Base-by-base conservation (phyloP, 64 coral and sea anemone genomes). In the Montipora capricornis region DNA sequence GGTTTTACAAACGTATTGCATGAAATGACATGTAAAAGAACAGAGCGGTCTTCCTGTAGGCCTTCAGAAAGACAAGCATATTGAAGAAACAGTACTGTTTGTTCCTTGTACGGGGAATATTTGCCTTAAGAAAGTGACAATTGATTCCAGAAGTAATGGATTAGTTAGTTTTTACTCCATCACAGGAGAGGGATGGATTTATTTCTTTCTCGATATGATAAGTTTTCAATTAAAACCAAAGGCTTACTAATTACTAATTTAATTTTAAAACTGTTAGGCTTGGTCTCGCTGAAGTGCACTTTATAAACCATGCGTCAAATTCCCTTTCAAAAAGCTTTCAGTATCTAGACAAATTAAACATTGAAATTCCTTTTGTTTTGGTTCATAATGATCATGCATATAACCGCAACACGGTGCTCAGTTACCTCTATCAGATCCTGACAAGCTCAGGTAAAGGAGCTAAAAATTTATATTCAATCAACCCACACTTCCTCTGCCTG, bases 181-280 rank as follows among this genome's bases (percentile, higher is more conserved):
- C 66, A 86, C 66, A 12, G 24, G 8, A 86, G 46, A 86, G n/a
- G 17, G 82, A 86, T 11, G 62, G 66, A 50, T 86, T 71, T 66
- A 16, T 51, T 47, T n/a, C 82, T 46, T 19, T 69, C 10, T 64
- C 82, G 62, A 86, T 26, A 24, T 86, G 62, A 86, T 71, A 86
- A 50, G 68, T 86, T 86, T 86, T 86, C 82, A 86, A 86, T 86
- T 86, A 86, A 17, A 86, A 24, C 45, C 66, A 86, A 86, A 86
- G 17, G 64, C 22, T 44, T 10, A 50, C 62, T 86, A 86, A 86
- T 86, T 86, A 86, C 15, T n/a, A 46, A 20, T 86, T 86, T 86
- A 86, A 86, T 73, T 71, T 68, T 86, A 73, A 86, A 66, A 86
- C 64, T 86, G 64, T 86, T 86, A 86, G 66, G n/a, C 20, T 86